A percentile compares a stretch with the other conserved stretches of the same genome.
phyloP scores from a whole-genome alignment of 2,113 vertebrate species.

The Psophia crepitans region DNA sequence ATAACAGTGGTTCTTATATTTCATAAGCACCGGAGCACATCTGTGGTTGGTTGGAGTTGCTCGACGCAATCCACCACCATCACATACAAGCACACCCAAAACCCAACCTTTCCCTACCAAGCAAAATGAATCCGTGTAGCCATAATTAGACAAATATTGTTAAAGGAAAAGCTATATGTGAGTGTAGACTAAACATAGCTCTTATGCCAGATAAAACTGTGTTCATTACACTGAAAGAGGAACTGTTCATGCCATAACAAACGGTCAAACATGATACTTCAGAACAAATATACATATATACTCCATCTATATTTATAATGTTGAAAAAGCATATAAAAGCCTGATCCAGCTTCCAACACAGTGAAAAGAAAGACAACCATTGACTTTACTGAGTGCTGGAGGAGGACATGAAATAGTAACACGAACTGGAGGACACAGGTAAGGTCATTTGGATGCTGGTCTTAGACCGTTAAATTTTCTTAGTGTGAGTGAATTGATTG shows the following conservation, averaged over 20 bases:
- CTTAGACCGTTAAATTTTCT: background rate
- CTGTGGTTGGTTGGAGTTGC: background rate
- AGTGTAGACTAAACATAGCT: slow-evolving; percentile 32
- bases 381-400: background rate
- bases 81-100: background rate
- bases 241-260: slow-evolving; percentile 20
- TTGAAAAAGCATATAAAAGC: background rate
- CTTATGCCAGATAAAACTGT: slow-evolving; percentile 35
- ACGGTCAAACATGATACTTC: background rate
- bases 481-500: background rate
- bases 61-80: background rate
- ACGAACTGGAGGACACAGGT: rapidly evolving
- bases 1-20: background rate
- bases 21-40: background rate
- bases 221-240: slow-evolving; percentile 2
- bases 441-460: background rate
- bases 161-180: slow-evolving; percentile 17
- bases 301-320: background rate
- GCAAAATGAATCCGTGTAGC: background rate
- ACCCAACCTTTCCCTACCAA: background rate
- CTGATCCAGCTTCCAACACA: background rate
- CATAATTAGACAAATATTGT: background rate
- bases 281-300: slow-evolving; percentile 7
- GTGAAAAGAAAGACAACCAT: background rate
- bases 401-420: background rate